Percentiles rank a stretch among this genome's conserved stretches.
These are phyloP conservation scores for Acleris holmiana DNA, from an alignment of 2,888 invertebrate species.

Conservation along the genomic window DNA sequence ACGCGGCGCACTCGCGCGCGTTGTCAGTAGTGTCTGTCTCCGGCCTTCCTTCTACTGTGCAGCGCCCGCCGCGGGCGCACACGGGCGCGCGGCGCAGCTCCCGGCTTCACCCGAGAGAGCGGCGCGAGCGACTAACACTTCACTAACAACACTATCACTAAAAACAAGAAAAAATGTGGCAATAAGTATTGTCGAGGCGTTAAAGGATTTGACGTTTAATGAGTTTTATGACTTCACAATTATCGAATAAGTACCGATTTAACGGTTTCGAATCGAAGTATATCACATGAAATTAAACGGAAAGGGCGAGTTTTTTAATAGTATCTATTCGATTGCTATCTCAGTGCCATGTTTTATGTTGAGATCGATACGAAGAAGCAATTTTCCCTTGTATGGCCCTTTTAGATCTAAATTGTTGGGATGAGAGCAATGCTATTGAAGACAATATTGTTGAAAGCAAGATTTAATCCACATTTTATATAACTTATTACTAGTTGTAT, in stretches of 20 bases:
- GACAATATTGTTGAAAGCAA: slow-evolving; percentile 83
- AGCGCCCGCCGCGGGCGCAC: slow-evolving; percentile 19
- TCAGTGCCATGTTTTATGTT: slow-evolving; percentile 24
- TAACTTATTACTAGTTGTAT: slow-evolving; percentile 64
- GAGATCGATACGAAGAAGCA: slow-evolving; percentile 13
- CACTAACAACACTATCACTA: slow-evolving; percentile 38
- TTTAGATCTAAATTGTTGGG: slow-evolving; percentile 56
- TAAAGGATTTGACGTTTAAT: slow-evolving; percentile 41
- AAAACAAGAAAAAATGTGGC: slow-evolving; percentile 56
- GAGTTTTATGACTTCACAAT: neutral
- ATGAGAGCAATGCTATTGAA: slow-evolving; percentile 76
- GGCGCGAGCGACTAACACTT: slow-evolving; percentile 23
- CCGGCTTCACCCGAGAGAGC: slow-evolving; percentile 57
- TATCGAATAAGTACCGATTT: too few species aligned
- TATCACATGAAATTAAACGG: neutral
- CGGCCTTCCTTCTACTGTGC: slow-evolving; percentile 50
- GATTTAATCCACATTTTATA: slow-evolving; percentile 78
- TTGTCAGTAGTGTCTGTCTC: slow-evolving; percentile 53
- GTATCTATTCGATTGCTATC: slow-evolving; percentile 35
- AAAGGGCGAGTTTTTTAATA: too few species aligned
- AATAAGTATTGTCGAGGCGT: slow-evolving; percentile 54
- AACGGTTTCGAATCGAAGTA: too few species aligned
- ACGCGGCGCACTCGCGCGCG: slow-evolving; percentile 43
- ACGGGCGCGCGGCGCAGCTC: slow-evolving; percentile 33
- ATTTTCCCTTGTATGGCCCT: slow-evolving; percentile 42